phyloP scores from a whole-genome alignment of 1,140 invertebrate species.

The Semibalanus balanoides region DNA sequence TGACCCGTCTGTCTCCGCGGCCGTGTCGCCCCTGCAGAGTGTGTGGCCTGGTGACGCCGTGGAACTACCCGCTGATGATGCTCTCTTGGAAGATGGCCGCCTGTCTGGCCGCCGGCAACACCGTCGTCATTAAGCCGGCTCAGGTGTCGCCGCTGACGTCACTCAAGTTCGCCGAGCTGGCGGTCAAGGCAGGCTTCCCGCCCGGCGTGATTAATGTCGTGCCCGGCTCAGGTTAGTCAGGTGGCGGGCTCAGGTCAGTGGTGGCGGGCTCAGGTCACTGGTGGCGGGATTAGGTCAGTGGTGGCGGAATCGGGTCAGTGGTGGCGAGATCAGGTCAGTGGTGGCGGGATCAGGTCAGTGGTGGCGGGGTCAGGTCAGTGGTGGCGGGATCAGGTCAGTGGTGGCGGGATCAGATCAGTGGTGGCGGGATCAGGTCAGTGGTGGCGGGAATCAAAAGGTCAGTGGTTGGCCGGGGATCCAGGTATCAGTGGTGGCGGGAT shows the following conservation, averaged over 20 bases:
- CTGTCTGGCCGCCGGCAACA: conserved; percentile 47
- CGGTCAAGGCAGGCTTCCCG: conserved; percentile 72
- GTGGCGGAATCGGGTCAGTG: no score
- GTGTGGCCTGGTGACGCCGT: conserved; percentile 45
- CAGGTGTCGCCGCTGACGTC: conserved; percentile 77
- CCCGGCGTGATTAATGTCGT: conserved; percentile 88
- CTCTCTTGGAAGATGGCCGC: conserved; percentile 42
- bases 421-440: no score
- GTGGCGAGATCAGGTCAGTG: no score
- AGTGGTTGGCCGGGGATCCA: no score
- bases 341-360: no score
- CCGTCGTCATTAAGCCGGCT: conserved; percentile 48
- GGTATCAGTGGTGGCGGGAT: no score
- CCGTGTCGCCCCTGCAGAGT: conserved; percentile 36
- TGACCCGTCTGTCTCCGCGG: no score
- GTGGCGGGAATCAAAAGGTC: no score
- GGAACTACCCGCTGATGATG: conserved; percentile 44
- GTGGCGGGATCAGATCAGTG: no score
- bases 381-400: no score
- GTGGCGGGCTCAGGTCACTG: conserved; percentile 6
- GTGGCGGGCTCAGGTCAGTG: no score
- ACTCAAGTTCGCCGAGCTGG: conserved; percentile 81
- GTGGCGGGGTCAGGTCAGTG: no score
- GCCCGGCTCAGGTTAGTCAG: conserved; percentile 52
- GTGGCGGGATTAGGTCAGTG: not conserved